phyloP scores from a whole-genome alignment of 2,113 vertebrate species.

The Arizona elegans region DNA sequence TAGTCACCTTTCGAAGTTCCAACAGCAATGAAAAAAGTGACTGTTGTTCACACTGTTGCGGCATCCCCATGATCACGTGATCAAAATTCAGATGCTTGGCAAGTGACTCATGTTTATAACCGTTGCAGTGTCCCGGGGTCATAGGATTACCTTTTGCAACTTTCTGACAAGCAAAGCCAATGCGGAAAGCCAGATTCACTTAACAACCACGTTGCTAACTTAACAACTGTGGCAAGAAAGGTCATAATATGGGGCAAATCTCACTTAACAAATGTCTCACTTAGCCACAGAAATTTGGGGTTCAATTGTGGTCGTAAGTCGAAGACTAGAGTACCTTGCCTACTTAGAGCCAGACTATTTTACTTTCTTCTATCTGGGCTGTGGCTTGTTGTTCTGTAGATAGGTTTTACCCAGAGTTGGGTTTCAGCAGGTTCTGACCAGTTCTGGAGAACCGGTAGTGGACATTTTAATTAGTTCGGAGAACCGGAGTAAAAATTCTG shows the following conservation, averaged over 20 bases:
- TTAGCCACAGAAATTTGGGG: too few species aligned
- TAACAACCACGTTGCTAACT: background rate
- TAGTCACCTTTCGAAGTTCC: too few species aligned
- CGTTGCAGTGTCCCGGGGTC: background rate
- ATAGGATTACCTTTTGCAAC: background rate
- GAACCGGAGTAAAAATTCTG: too few species aligned
- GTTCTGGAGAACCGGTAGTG: too few species aligned
- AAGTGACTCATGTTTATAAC: background rate
- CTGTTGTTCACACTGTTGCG: too few species aligned
- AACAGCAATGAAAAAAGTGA: too few species aligned
- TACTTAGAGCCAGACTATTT: background rate
- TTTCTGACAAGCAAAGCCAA: background rate
- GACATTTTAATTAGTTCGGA: too few species aligned
- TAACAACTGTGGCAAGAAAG: background rate
- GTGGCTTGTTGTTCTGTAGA: background rate
- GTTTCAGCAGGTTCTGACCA: too few species aligned
- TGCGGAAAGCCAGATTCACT: background rate
- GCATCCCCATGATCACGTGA: background rate
- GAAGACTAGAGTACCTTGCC: background rate
- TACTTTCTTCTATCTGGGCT: background rate
- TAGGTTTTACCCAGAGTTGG: background rate
- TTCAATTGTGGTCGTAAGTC: too few species aligned
- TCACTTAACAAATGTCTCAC: background rate
- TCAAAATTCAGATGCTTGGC: background rate
- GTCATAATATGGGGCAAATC: background rate